Percentiles rank a stretch among this genome's conserved stretches.
Conservation (phyloP, 37 sponge, comb jelly and placozoan genomes). For the Crambe crambe region DNA sequence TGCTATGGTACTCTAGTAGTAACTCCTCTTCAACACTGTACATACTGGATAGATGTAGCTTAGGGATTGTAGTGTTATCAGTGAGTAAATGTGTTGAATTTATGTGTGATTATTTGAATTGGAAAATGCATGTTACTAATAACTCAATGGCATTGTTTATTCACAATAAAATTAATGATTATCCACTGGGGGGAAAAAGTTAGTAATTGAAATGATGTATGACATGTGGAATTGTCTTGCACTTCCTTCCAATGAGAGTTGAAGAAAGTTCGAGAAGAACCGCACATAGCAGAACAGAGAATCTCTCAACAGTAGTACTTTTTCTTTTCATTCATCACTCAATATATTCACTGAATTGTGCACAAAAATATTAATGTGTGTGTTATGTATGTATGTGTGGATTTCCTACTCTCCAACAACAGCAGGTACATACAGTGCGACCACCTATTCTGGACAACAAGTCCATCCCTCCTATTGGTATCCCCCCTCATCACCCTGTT, state of each 20-base stretch:
- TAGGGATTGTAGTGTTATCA: background rate
- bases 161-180: background rate
- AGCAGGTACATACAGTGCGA: background rate
- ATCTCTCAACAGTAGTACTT: too few species aligned
- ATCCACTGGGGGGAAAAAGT: too few species aligned
- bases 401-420: too few species aligned
- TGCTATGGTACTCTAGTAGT: constrained; percentile 23
- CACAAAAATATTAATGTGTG: too few species aligned
- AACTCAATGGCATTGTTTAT: background rate
- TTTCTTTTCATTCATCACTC: too few species aligned
- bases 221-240: background rate
- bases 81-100: constrained; percentile 2
- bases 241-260: background rate
- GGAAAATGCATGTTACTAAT: background rate
- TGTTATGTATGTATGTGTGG: too few species aligned
- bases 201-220: too few species aligned
- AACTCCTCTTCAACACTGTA: background rate
- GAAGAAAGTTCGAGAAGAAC: background rate
- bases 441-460: background rate
- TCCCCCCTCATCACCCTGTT: background rate
- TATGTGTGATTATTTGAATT: background rate
- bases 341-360: too few species aligned
- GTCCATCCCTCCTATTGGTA: background rate
- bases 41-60: background rate
- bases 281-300: background rate